Conservation (phyloP, 2,797 vertebrate species). For the Argyrosomus regius region DNA sequence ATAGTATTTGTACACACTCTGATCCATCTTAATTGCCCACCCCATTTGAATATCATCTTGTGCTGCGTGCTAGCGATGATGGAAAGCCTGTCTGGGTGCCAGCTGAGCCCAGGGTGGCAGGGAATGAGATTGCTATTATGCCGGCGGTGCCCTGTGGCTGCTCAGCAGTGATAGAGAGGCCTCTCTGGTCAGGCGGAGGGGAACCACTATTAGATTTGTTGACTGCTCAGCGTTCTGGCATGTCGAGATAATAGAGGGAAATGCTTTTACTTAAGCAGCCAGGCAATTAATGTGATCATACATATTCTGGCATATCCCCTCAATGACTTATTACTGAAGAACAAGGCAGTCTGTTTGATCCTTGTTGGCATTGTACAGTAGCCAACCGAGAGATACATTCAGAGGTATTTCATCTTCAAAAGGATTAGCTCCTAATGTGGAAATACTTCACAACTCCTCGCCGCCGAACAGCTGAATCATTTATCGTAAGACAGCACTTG, state of each 20-base stretch:
- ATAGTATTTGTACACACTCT: slow-evolving; percentile 39
- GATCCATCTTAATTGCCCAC: slow-evolving; percentile 55
- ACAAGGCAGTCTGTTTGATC: slow-evolving; percentile 68
- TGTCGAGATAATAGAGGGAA: slow-evolving; percentile 64
- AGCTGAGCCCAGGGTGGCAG: slow-evolving; percentile 58
- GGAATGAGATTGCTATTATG: slow-evolving; percentile 62
- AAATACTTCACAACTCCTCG: slow-evolving; percentile 38
- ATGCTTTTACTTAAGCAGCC: slow-evolving; percentile 60
- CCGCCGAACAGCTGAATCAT: slow-evolving; percentile 54
- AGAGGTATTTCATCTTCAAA: slow-evolving; percentile 67
- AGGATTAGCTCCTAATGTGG: slow-evolving; percentile 62
- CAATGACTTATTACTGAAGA: slow-evolving; percentile 60
- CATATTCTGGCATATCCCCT: slow-evolving; percentile 51
- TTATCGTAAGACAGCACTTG: slow-evolving; percentile 40
- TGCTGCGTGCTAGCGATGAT: slow-evolving; percentile 53
- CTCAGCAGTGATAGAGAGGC: slow-evolving; percentile 56
- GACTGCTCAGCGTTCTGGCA: slow-evolving; percentile 51
- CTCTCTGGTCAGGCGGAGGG: slow-evolving; percentile 39
- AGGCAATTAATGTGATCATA: slow-evolving; percentile 69
- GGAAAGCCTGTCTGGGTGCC: slow-evolving; percentile 57
- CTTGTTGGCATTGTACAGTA: slow-evolving; percentile 59
- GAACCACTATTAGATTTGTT: slow-evolving; percentile 63
- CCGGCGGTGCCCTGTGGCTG: slow-evolving; percentile 46
- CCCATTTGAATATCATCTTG: slow-evolving; percentile 50
- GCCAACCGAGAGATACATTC: slow-evolving; percentile 61